These are phyloP conservation scores for Eurytoma californica DNA, from an alignment of 2,888 invertebrate species.

Conservation along the genomic window DNA sequence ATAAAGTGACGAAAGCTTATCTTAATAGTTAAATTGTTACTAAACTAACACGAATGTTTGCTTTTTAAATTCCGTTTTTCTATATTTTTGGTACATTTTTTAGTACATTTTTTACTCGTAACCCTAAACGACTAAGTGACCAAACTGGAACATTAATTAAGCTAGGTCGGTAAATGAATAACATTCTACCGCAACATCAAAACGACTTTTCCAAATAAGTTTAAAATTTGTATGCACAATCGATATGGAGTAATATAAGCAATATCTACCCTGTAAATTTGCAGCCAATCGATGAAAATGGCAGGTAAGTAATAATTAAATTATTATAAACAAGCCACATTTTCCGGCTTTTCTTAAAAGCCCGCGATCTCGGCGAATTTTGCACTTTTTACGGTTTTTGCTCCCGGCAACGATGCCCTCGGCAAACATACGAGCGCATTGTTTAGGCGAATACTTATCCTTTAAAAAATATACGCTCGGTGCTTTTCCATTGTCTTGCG, in stretches of 20 bases:
- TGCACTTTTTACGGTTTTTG: not conserved
- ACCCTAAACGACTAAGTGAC: not conserved
- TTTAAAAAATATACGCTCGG: conserved; percentile 25
- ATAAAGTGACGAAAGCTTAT: not conserved
- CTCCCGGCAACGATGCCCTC: not conserved
- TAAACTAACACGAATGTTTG: too few species aligned
- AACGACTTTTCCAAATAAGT: not conserved
- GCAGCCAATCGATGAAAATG: too few species aligned
- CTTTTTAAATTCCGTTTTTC: too few species aligned
- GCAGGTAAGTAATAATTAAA: conserved; percentile 9
- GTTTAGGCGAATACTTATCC: conserved; percentile 19
- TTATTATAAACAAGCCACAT: not conserved
- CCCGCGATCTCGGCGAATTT: not conserved
- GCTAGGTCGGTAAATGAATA: not conserved
- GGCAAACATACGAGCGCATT: conserved; percentile 28
- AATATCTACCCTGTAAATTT: too few species aligned
- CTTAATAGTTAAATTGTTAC: not conserved
- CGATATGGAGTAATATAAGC: not conserved
- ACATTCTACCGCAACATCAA: not conserved
- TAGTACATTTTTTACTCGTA: too few species aligned
- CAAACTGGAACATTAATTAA: not conserved
- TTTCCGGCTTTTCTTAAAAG: too few species aligned
- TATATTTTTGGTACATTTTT: too few species aligned
- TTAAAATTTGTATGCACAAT: not conserved
- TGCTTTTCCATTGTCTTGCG: conserved; percentile 28